Conservation (phyloP, 2,888 invertebrate genomes). For the Ormyrus nitidulus region DNA sequence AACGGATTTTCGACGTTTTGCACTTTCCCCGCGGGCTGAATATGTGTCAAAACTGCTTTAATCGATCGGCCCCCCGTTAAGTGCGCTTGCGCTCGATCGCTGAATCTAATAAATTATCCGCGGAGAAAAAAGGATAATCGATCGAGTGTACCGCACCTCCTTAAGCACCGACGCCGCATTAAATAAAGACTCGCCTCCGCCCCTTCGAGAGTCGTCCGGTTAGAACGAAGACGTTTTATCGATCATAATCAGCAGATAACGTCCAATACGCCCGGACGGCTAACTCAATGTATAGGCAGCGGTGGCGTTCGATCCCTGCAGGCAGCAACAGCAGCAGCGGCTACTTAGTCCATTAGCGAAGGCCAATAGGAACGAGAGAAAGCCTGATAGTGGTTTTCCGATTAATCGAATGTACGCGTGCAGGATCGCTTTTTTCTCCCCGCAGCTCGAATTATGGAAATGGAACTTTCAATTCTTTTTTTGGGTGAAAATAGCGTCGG, state of each 20-base stretch:
- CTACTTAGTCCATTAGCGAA: conserved; percentile 28
- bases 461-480: too few relatives aligned
- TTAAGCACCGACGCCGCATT: neutral
- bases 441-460: too few relatives aligned
- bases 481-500: too few relatives aligned
- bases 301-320: neutral
- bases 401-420: too few relatives aligned
- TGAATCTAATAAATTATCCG: neutral
- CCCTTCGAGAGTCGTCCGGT: conserved; percentile 21
- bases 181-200: neutral
- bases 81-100: too few relatives aligned
- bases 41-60: too few relatives aligned
- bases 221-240: conserved; percentile 32
- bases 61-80: too few relatives aligned
- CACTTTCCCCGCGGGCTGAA: too few relatives aligned
- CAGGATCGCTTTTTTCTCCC: too few relatives aligned
- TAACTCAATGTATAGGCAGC: conserved; percentile 4
- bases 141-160: neutral
- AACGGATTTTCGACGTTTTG: too few relatives aligned
- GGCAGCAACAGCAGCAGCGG: neutral
- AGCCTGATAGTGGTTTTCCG: neutral
- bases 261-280: neutral
- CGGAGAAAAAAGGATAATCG: neutral
- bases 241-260: conserved; percentile 32
- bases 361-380: neutral